phyloP scores from a whole-genome alignment of 1,140 invertebrate species.

The Metaphire vulgaris region DNA sequence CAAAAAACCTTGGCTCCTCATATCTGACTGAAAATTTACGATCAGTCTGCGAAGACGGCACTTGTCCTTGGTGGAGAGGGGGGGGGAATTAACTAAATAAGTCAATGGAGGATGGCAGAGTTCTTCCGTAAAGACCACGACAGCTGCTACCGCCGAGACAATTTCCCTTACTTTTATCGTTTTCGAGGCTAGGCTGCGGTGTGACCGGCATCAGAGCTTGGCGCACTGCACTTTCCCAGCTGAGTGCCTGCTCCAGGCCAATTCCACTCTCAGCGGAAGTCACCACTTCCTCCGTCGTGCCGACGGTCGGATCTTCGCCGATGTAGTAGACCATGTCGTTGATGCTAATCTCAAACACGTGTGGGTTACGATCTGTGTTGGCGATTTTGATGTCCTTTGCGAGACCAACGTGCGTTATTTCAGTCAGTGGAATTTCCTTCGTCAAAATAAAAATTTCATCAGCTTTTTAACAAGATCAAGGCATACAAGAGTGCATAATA shows the following conservation, averaged over 20 bases:
- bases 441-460: no score
- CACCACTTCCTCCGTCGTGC: slow-evolving; percentile 40
- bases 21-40: no score
- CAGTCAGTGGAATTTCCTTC: slow-evolving; percentile 46
- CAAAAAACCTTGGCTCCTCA: no score
- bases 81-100: no score
- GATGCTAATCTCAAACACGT: slow-evolving; percentile 48
- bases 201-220: slow-evolving; percentile 92
- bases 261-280: slow-evolving; percentile 59
- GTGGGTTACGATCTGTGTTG: slow-evolving; percentile 35
- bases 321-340: slow-evolving; percentile 25
- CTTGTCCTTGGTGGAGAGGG: no score
- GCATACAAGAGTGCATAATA: no score
- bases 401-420: slow-evolving; percentile 41
- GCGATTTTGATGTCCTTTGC: slow-evolving; percentile 31
- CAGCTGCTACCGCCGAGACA: no score
- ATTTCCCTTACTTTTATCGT: background rate
- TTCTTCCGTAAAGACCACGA: no score
- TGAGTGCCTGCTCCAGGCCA: slow-evolving; percentile 77
- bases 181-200: slow-evolving; percentile 48
- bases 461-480: no score
- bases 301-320: slow-evolving; percentile 40
- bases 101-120: no score
- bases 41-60: no score
- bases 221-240: slow-evolving; percentile 87